A percentile compares a stretch with the other conserved stretches of the same genome.
phyloP scores from a whole-genome alignment of 1,140 invertebrate species.

The Wiebesia pumilae region DNA sequence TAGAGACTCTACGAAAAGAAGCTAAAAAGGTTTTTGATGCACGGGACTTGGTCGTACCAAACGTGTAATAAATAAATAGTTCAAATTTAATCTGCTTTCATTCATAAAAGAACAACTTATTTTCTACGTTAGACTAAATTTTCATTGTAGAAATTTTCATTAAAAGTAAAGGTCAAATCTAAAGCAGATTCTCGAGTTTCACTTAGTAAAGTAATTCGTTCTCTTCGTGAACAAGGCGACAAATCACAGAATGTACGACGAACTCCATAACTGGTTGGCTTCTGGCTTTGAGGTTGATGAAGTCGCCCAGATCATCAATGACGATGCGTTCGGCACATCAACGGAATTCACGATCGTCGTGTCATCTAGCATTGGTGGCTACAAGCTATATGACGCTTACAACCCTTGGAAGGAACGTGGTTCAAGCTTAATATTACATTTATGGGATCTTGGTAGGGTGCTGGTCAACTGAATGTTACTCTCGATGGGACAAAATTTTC shows the following conservation, averaged over 20 bases:
- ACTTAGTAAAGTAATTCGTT: too few species aligned
- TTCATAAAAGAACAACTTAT: too few species aligned
- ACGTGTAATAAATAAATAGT: not conserved
- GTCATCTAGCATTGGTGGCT: not conserved
- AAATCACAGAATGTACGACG: conserved; percentile 25
- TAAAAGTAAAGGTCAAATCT: not conserved
- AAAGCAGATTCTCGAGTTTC: too few species aligned
- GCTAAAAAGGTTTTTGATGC: too few species aligned
- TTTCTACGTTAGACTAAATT: too few species aligned
- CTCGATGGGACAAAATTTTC: not conserved
- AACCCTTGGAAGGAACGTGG: conserved; percentile 20
- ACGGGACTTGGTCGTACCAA: too few species aligned
- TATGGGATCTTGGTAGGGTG: conserved; percentile 16
- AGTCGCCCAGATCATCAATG: conserved; percentile 3
- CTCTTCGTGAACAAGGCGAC: conserved; percentile 2
- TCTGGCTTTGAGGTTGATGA: not conserved
- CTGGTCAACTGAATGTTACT: not conserved
- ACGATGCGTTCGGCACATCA: conserved; percentile 24
- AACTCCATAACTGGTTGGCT: conserved; percentile 42
- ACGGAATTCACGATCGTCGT: conserved; percentile 34
- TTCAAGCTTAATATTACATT: not conserved
- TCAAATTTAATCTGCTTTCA: not conserved
- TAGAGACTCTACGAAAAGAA: too few species aligned
- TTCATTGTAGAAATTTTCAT: not conserved
- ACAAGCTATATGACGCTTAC: conserved; percentile 32